These are phyloP conservation scores for Melanotaenia boesemani DNA, from an alignment of 2,797 vertebrate species.

Conservation along the genomic window DNA sequence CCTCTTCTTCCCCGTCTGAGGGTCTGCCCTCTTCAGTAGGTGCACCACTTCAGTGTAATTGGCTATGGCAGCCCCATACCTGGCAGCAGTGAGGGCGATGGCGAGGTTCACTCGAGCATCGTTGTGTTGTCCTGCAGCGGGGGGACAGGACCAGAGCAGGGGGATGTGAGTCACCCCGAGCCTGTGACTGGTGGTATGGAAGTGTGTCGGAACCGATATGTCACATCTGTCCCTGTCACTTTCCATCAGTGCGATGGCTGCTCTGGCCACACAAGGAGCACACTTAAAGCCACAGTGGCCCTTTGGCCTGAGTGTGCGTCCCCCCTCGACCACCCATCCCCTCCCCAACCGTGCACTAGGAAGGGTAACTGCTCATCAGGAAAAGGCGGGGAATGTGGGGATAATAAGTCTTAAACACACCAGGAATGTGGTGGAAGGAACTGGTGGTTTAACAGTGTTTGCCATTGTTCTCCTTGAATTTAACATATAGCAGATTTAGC, in stretches of 20 bases:
- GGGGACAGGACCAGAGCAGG: conserved; percentile 80
- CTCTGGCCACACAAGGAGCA: conserved; percentile 75
- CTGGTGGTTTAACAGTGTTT: conserved; percentile 26
- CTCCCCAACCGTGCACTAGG: conserved; percentile 34
- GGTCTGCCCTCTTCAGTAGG: conserved; percentile 88
- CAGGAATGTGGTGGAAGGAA: conserved; percentile 33
- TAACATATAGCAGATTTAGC: conserved; percentile 6
- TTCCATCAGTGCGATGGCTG: conserved; percentile 85
- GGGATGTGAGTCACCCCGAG: conserved; percentile 94
- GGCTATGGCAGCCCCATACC: conserved; percentile 94
- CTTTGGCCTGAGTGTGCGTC: conserved; percentile 69
- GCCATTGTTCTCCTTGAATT: conserved; percentile 2
- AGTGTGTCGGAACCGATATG: conserved; percentile 95
- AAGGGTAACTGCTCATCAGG: conserved; percentile 50
- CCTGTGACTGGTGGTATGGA: conserved; percentile 90
- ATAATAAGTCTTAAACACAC: conserved; percentile 46
- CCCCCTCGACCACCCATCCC: conserved; percentile 21
- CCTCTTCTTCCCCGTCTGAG: conserved; percentile 73
- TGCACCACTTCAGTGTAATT: conserved; percentile 93
- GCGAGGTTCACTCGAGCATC: conserved; percentile 95
- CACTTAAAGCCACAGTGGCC: conserved; percentile 85
- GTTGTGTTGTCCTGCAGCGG: conserved; percentile 94
- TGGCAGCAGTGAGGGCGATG: conserved; percentile 94
- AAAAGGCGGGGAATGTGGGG: conserved; percentile 52
- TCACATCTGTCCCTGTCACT: conserved; percentile 97